Percentiles rank a stretch among this genome's conserved stretches.
Evolutionary conservation across 2,888 invertebrate species (phyloP).

Genomic region (Byasa hedistus): DNA sequence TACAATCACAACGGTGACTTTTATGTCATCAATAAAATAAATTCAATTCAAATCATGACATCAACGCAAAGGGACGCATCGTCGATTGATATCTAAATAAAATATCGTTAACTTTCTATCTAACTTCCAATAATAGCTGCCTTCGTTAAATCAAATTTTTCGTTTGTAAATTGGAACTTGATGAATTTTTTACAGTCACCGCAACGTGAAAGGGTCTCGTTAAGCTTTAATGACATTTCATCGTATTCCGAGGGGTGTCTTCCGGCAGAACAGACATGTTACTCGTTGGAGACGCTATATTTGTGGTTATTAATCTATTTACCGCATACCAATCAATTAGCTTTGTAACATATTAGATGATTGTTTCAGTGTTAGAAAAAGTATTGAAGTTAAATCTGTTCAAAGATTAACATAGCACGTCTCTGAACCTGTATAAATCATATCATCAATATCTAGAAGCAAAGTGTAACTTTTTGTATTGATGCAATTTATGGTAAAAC

Average conservation of each 20-base stretch:
- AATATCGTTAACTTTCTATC: background rate
- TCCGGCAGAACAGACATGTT: conserved; percentile 13
- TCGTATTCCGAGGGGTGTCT: conserved; percentile 19
- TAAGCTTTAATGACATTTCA: conserved; percentile 29
- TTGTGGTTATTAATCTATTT: conserved; percentile 21
- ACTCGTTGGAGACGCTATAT: conserved; percentile 10
- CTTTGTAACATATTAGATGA: background rate
- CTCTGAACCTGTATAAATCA: background rate
- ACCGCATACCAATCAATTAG: background rate
- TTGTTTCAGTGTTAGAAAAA: background rate
- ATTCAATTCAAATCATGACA: background rate
- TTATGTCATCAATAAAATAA: background rate
- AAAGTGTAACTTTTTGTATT: background rate
- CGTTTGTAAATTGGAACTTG: conserved; percentile 9
- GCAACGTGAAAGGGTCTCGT: conserved; percentile 18
- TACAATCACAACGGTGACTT: conserved; percentile 6
- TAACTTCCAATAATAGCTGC: background rate
- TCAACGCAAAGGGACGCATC: background rate
- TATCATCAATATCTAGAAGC: too few relatives aligned
- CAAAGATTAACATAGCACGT: background rate
- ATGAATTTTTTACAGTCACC: conserved; percentile 20
- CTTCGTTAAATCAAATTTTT: conserved; percentile 6
- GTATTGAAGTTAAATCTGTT: too few relatives aligned
- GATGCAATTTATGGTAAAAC: background rate
- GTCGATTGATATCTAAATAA: background rate